phyloP scores from a whole-genome alignment of 2,888 invertebrate species.

The Caenorhabditis sp. region DNA sequence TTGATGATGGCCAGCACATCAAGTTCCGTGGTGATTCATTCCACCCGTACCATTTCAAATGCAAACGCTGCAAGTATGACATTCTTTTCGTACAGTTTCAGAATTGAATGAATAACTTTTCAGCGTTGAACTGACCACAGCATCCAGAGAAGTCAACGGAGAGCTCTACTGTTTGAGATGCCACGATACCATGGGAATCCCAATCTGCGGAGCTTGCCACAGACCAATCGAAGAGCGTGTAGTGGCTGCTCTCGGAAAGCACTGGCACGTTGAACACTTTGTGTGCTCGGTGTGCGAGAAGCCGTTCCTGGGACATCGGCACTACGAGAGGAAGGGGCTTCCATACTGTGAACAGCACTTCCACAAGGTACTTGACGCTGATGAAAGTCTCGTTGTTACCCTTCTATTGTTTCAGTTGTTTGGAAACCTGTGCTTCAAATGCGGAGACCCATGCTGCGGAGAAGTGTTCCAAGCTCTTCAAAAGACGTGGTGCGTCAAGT shows the following conservation, averaged over 20 bases:
- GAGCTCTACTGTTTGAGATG: conserved; percentile 93
- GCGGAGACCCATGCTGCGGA: conserved; percentile 97
- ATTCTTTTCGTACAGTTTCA: not conserved
- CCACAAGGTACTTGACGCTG: conserved; percentile 86
- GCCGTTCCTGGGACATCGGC: conserved; percentile 98
- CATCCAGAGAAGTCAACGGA: conserved; percentile 93
- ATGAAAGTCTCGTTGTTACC: not conserved
- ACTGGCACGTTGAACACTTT: conserved; percentile 99
- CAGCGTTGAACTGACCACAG: conserved; percentile 93
- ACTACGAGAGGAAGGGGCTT: conserved; percentile 97
- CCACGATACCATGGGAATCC: conserved; percentile 86
- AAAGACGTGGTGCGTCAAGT: conserved; percentile 99
- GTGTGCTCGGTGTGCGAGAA: conserved; percentile 99
- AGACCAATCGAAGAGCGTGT: conserved; percentile 99
- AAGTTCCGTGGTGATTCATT: conserved; percentile 92
- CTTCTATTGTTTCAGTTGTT: conserved; percentile 88
- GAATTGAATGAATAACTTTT: conserved; percentile 17
- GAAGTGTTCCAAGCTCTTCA: conserved; percentile 96
- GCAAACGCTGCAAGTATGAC: conserved; percentile 87
- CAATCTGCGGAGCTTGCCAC: conserved; percentile 99
- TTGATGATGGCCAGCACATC: conserved; percentile 85
- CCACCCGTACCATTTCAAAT: conserved; percentile 99
- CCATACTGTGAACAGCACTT: conserved; percentile 99
- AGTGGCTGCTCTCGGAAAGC: conserved; percentile 97
- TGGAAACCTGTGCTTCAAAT: conserved; percentile 98